Evolutionary conservation across 2,888 invertebrate genomes (phyloP).

Genomic region (Chaitophorus viminalis): DNA sequence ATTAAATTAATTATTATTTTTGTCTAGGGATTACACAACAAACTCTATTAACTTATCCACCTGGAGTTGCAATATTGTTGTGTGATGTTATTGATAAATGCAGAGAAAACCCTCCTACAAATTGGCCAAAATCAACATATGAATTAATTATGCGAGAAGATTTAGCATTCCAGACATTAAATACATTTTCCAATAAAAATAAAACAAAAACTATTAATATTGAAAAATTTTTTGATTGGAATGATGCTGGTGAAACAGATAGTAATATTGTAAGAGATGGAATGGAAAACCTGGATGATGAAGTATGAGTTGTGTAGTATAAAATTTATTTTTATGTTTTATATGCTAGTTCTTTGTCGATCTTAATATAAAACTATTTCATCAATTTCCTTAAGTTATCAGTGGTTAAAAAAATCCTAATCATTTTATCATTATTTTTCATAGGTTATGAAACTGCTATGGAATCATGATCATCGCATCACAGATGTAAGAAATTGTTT

Average conservation of each 20-base stretch:
- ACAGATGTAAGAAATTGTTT: constrained; percentile 84
- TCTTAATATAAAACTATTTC: not conserved
- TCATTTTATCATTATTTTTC: not conserved
- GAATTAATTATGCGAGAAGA: constrained; percentile 79
- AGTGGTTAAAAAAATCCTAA: not conserved
- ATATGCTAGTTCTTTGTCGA: not conserved
- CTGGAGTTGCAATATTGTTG: constrained; percentile 76
- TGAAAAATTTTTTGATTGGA: constrained; percentile 37
- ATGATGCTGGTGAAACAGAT: constrained; percentile 58
- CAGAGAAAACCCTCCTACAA: constrained; percentile 77
- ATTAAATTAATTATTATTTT: constrained; percentile 9
- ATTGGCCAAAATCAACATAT: constrained; percentile 79
- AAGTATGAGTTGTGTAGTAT: constrained; percentile 64
- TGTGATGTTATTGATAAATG: constrained; percentile 78
- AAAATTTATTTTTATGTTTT: constrained; percentile 14
- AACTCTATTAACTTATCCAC: constrained; percentile 62
- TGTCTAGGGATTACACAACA: constrained; percentile 61
- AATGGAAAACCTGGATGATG: constrained; percentile 72
- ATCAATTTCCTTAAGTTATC: not conserved
- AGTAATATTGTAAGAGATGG: constrained; percentile 71
- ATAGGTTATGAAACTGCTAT: constrained; percentile 69
- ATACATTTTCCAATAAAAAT: not conserved
- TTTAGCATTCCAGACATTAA: constrained; percentile 69
- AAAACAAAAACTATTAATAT: constrained; percentile 7
- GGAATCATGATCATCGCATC: constrained; percentile 74